These are phyloP conservation scores for Periophthalmodon schlosseri DNA, from an alignment of 2,113 vertebrate species.

Conservation along the genomic window DNA sequence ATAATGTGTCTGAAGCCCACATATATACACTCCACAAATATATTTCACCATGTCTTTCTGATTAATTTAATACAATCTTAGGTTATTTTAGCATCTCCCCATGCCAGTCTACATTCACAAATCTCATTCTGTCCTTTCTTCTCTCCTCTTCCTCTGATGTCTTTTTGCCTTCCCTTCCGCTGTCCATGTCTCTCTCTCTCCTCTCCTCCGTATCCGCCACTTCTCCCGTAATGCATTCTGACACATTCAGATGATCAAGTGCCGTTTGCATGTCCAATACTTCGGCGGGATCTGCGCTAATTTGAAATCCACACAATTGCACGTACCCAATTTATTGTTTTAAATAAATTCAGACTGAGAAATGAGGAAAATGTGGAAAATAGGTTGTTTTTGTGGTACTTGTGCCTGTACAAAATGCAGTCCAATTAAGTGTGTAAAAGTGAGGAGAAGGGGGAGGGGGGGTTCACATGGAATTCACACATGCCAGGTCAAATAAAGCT, in stretches of 20 bases:
- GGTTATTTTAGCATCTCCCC: neutral
- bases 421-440: conserved; percentile 7
- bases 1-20: too few species aligned
- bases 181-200: conserved; percentile 4
- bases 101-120: neutral
- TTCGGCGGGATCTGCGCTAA: conserved; percentile 8
- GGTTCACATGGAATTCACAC: conserved; percentile 4
- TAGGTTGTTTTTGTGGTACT: conserved; percentile 1
- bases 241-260: conserved; percentile 35
- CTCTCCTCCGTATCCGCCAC: neutral
- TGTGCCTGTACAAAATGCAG: neutral
- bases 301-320: conserved; percentile 13
- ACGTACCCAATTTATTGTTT: neutral
- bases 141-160: neutral
- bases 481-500: conserved; percentile 1
- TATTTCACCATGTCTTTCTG: too few species aligned
- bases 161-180: neutral
- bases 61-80: neutral
- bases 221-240: conserved; percentile 28
- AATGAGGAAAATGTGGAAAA: neutral
- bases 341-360: conserved; percentile 1
- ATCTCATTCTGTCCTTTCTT: neutral
- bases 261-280: conserved; percentile 18
- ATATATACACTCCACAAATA: too few species aligned
- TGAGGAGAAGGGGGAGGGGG: neutral